Evolutionary conservation across 1,140 invertebrate genomes (phyloP), one percentile per base, ranked within the genome.

Genomic region (Homarus americanus): DNA sequence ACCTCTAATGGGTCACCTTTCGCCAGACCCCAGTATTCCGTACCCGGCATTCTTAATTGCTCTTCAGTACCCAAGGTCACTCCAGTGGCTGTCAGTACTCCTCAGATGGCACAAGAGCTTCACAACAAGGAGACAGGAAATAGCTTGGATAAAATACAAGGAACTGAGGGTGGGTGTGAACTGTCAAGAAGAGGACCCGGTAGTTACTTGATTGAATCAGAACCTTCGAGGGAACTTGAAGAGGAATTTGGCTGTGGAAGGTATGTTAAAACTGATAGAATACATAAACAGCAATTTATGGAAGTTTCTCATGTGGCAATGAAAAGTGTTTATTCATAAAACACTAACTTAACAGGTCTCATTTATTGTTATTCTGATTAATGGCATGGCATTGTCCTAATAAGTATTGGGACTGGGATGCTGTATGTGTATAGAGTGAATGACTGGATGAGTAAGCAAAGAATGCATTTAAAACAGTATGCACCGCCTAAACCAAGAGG

Each of bases 161-260:
- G 32, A 69, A 20, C 58, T 17, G 63, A 69, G 17, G 28, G 63
- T 69, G 63, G 32, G 17, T 9, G 63, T 69, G 63, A 69, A 69
- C 63, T 32, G 12, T 32, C 24, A 24, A 4, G 5, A 32, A 69
- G 63, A 69, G 12, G 5, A 69, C 7, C 58, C 28, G 7, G 44
- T 28, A 72, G 53, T 1, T 79, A 80, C 53, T 1, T 80, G 41
- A 72, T 88, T 72, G 86, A 88, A 41, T 88, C 86, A 34, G 86
- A 88, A 49, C 72, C 86, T 28, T 88, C 86, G 44, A 38, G 69
- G 34, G 86, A 88, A 41, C 32, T 63, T 41, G 76, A 76, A 20
- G 86, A 88, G 32, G 53, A 79, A 5, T 17, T 69, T 72, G 49
- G 38, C 34, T 24, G 58, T n/a, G 86, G 76, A 41, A 88, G 73